These are phyloP conservation scores for Mirounga angustirostris DNA, from an alignment of 2,113 vertebrate species.

Conservation along the genomic window DNA sequence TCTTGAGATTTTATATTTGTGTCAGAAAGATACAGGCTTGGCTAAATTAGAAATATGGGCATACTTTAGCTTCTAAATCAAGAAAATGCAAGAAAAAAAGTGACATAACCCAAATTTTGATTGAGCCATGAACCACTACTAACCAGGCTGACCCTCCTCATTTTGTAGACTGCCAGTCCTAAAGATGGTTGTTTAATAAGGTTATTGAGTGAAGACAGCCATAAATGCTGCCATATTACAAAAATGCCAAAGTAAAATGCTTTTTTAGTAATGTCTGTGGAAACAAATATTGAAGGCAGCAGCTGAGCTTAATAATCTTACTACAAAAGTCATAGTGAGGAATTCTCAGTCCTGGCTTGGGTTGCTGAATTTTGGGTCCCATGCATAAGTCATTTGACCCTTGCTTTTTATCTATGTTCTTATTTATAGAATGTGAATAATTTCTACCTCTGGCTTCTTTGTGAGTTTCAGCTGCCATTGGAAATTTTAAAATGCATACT, in stretches of 20 bases:
- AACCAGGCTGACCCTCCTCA: not conserved
- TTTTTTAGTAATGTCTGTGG: conserved; percentile 44
- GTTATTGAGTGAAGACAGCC: conserved; percentile 62
- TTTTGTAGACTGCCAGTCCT: not conserved
- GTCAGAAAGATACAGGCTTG: conserved; percentile 35
- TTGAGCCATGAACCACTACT: not conserved
- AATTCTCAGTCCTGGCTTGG: conserved; percentile 50
- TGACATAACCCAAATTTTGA: not conserved
- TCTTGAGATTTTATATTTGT: conserved; percentile 62
- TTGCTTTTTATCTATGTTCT: conserved; percentile 55
- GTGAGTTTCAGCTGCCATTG: conserved; percentile 43
- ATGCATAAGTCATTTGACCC: conserved; percentile 43
- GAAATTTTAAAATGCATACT: conserved; percentile 52
- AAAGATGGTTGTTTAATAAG: conserved; percentile 36
- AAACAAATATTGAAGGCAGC: conserved; percentile 58
- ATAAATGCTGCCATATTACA: conserved; percentile 60
- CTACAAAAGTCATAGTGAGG: conserved; percentile 44
- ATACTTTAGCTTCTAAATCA: conserved; percentile 42
- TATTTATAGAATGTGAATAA: conserved; percentile 63
- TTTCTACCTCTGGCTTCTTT: conserved; percentile 37
- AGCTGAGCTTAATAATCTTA: conserved; percentile 60
- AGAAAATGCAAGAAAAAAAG: conserved; percentile 12
- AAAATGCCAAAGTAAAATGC: conserved; percentile 56
- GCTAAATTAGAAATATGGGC: conserved; percentile 54
- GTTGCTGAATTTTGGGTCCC: conserved; percentile 9